Evolutionary conservation across 2,797 vertebrate genomes (phyloP), one percentile per base, ranked within the genome.

Genomic region (Mycteria americana): DNA sequence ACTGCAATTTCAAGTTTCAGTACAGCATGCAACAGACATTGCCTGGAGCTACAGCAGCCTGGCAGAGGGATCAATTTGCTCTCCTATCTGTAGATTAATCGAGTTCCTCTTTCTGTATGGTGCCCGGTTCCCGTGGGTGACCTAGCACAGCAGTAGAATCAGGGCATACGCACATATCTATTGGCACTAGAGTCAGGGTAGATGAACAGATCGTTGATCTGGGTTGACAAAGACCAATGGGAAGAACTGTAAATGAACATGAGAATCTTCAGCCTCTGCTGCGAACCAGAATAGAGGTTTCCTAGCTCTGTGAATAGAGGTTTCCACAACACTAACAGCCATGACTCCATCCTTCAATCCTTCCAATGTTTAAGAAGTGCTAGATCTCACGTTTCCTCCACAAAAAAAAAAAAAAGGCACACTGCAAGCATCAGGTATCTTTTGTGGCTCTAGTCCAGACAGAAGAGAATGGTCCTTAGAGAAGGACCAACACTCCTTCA

Each of bases 191-290:
- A 54, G 37, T 65, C 17, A 45, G 41, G 33, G 17, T 10, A 39
- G 23, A 76, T 22, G 17, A 68, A 73, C 4, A 2, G 21, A 33
- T 30, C 16, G 4, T 43, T 0, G 0, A 18, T 18, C 14, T 60
- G 59, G 33, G 27, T 45, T 1, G 0, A 75, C 35, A 54, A 59
- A 85, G 24, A 68, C 18, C 63, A 75, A 13, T 27, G 28, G 37
- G 22, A 81, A 75, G 70, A 89, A 63, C 18, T 46, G 50, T 41
- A 37, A 54, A 83, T 7, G 21, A 48, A 83, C 41, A 35, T 1
- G 22, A 92, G 12, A 79, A 56, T 35, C 45, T 86, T 83, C 63
- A 80, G 33, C 24, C 33, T 85, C 39, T 73, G 70, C n/a, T 85
- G 43, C 22, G 46, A 87, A 60, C 22, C 48, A 81, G 39, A 72